phyloP scores from a whole-genome alignment of 2,797 vertebrate species.

The Schizopygopsis malacanthus region DNA sequence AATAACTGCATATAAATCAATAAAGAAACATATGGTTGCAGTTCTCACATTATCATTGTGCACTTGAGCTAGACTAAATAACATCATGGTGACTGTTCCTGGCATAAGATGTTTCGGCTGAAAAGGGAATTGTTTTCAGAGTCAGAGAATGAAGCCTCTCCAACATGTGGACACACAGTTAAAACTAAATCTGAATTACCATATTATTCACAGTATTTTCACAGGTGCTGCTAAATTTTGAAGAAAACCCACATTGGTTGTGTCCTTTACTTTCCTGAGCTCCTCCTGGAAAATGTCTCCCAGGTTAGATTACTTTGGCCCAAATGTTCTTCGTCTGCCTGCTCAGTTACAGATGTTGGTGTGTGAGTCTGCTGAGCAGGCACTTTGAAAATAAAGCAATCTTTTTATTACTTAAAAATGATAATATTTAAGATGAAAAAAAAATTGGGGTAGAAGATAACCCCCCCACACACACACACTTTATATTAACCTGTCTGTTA shows the following conservation, averaged over 20 bases:
- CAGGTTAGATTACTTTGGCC: conserved; percentile 54
- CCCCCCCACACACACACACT: too few relatives aligned
- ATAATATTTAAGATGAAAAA: not conserved
- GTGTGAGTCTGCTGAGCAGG: conserved; percentile 42
- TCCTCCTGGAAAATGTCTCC: conserved; percentile 38
- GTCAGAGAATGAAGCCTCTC: not conserved
- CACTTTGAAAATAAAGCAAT: conserved; percentile 46
- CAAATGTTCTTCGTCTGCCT: conserved; percentile 2
- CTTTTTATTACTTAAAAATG: conserved; percentile 41
- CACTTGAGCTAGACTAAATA: not conserved
- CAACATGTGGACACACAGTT: not conserved
- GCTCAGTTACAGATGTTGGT: conserved; percentile 21
- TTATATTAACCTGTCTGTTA: not conserved
- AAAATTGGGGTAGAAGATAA: not conserved
- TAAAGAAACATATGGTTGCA: not conserved
- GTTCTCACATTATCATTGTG: not conserved
- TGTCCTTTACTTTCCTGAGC: conserved; percentile 26
- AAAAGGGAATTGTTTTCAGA: not conserved
- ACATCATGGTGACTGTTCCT: not conserved
- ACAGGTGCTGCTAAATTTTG: conserved; percentile 51
- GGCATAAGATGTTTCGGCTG: conserved; percentile 9
- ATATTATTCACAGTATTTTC: conserved; percentile 45
- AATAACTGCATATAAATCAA: not conserved
- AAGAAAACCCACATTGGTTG: conserved; percentile 14
- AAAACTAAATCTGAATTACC: not conserved